phyloP scores from a whole-genome alignment of 2,113 vertebrate species.

The Turnix velox region DNA sequence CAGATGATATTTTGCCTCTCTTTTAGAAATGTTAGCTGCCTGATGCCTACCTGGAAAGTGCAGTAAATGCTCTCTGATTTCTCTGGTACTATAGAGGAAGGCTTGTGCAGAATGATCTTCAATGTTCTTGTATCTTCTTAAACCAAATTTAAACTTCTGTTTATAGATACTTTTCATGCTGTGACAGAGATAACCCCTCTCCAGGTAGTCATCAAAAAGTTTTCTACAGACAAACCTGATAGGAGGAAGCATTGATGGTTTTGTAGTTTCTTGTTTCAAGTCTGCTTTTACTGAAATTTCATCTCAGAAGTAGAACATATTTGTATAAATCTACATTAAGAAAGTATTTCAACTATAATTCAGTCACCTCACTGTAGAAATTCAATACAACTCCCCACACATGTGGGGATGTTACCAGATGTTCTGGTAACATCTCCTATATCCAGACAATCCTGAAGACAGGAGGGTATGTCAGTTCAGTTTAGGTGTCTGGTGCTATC shows the following conservation, averaged over 20 bases:
- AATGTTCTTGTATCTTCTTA: neutral
- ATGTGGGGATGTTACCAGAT: no score
- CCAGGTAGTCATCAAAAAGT: neutral
- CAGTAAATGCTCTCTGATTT: neutral
- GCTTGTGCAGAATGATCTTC: neutral
- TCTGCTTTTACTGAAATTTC: neutral
- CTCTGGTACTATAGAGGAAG: neutral
- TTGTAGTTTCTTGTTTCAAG: no score
- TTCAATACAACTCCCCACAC: neutral
- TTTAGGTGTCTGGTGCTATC: neutral
- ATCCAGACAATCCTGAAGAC: neutral
- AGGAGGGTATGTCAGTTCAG: neutral
- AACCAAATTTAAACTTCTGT: neutral
- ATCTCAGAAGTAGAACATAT: neutral
- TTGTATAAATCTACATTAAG: neutral
- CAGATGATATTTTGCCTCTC: neutral
- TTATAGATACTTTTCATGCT: neutral
- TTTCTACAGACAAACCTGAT: neutral
- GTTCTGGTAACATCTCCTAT: neutral
- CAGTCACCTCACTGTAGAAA: neutral
- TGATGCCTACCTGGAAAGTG: neutral
- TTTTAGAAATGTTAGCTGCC: neutral
- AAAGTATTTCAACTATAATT: neutral
- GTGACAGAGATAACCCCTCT: neutral
- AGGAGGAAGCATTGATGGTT: fast-evolving